Evolutionary conservation across 1,140 invertebrate genomes (phyloP).

Genomic region (Adelges cooleyi): DNA sequence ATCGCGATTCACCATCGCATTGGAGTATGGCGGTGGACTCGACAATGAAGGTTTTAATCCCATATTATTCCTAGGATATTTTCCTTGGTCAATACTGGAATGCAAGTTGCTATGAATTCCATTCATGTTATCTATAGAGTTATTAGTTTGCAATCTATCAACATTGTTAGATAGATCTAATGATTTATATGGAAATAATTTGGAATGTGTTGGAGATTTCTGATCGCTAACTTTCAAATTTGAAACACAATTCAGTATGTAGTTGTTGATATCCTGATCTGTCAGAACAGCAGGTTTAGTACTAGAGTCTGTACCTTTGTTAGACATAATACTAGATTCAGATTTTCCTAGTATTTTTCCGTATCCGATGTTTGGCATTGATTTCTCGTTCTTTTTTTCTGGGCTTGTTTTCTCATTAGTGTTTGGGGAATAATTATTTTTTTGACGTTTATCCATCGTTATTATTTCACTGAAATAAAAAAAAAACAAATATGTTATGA

Average conservation of each 20-base stretch:
- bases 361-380: background rate
- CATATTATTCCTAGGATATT: background rate
- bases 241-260: constrained; percentile 15
- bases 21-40: constrained; percentile 2
- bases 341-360: constrained; percentile 12
- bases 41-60: constrained; percentile 2
- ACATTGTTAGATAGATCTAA: background rate
- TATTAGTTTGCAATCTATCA: constrained; percentile 4
- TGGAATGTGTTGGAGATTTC: constrained; percentile 20
- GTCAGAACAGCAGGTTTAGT: background rate
- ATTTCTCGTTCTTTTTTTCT: constrained; percentile 14
- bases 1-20: background rate
- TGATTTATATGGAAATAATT: constrained; percentile 8
- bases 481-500: background rate
- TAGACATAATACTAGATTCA: background rate
- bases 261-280: constrained; percentile 19
- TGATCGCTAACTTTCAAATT: constrained; percentile 19
- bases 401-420: background rate
- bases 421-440: constrained; percentile 6
- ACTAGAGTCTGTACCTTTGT: background rate
- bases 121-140: background rate
- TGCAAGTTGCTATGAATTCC: background rate
- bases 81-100: constrained; percentile 4
- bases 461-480: constrained; percentile 1
- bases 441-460: constrained; percentile 15